A percentile compares a stretch with the other conserved stretches of the same genome.
Conservation (phyloP, 2,797 vertebrate genomes). For the Botia kubotai region DNA sequence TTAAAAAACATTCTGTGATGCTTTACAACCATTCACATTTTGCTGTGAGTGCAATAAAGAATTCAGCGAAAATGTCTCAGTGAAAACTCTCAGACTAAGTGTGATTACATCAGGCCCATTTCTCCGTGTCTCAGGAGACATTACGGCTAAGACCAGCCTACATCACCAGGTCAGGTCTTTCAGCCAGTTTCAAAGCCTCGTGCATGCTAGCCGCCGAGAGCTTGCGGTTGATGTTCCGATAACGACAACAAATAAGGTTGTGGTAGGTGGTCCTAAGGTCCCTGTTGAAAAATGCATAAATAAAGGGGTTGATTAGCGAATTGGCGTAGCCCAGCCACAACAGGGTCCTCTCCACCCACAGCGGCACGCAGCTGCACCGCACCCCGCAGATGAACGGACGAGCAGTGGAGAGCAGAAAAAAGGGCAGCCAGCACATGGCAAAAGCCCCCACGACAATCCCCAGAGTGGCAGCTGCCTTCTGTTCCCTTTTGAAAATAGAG, state of each 20-base stretch:
- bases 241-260: slow-evolving; percentile 91
- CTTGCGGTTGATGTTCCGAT: slow-evolving; percentile 94
- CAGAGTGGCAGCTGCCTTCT: slow-evolving; percentile 93
- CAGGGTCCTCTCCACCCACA: slow-evolving; percentile 93
- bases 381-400: slow-evolving; percentile 93
- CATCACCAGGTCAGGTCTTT: slow-evolving; percentile 84
- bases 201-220: slow-evolving; percentile 95
- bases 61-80: slow-evolving; percentile 11
- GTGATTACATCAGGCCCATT: slow-evolving; percentile 1
- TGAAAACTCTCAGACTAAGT: background rate
- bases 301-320: slow-evolving; percentile 96
- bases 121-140: background rate
- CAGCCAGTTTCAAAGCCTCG: slow-evolving; percentile 91
- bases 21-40: slow-evolving; percentile 7
- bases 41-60: slow-evolving; percentile 8
- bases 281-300: slow-evolving; percentile 96
- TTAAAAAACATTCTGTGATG: slow-evolving; percentile 13
- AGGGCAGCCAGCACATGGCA: slow-evolving; percentile 93
- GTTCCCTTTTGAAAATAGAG: slow-evolving; percentile 95
- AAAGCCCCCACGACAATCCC: slow-evolving; percentile 95
- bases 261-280: slow-evolving; percentile 95
- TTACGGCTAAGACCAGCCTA: slow-evolving; percentile 64
- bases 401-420: slow-evolving; percentile 92
- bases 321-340: slow-evolving; percentile 96
- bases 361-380: slow-evolving; percentile 91